phyloP scores from a whole-genome alignment of 2,888 invertebrate species.

The Lycocerus yunnanus region DNA sequence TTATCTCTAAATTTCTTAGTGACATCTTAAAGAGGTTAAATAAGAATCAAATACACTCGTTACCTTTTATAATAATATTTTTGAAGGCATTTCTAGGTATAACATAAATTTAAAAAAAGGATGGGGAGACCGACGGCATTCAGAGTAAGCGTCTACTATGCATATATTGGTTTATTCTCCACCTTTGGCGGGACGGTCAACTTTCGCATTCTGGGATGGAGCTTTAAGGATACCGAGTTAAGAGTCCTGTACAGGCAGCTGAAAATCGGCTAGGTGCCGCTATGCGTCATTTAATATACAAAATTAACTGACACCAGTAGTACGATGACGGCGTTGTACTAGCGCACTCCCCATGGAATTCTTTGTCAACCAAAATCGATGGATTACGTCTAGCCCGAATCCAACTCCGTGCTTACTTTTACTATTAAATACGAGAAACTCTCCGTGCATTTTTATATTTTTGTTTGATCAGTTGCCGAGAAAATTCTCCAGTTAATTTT shows the following conservation, averaged over 20 bases:
- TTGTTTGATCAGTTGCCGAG: background rate
- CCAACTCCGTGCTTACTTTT: background rate
- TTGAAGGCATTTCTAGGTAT: too few relatives aligned
- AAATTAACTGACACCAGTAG: background rate
- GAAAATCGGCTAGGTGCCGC: background rate
- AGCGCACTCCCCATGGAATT: background rate
- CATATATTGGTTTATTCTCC: too few relatives aligned
- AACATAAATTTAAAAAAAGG: too few relatives aligned
- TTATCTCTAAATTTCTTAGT: too few relatives aligned
- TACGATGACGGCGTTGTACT: background rate
- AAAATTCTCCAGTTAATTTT: background rate
- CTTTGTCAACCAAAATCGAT: background rate
- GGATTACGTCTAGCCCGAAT: background rate
- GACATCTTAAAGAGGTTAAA: too few relatives aligned
- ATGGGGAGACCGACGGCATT: too few relatives aligned
- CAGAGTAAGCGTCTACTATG: too few relatives aligned
- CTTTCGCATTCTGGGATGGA: too few relatives aligned
- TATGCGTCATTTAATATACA: background rate
- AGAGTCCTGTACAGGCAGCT: background rate
- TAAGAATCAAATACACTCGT: too few relatives aligned
- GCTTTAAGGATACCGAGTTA: too few relatives aligned
- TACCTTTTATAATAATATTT: too few relatives aligned
- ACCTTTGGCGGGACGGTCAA: too few relatives aligned
- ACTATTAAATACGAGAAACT: background rate
- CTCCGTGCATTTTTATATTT: background rate